Conservation (phyloP, 1,140 invertebrate species). For the Agrypnia vestita region DNA sequence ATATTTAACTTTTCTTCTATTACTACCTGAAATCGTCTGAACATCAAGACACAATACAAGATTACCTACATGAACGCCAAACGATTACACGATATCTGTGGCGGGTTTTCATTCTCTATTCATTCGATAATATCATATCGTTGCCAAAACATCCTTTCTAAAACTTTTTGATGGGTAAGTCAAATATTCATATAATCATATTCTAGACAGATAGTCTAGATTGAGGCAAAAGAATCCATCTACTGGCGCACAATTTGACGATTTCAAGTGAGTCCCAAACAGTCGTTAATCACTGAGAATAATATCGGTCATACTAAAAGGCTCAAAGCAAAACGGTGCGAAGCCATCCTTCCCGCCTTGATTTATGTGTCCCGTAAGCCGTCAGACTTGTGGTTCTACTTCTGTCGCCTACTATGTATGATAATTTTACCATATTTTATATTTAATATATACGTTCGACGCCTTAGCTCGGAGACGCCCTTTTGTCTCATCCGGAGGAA, state of each 20-base stretch:
- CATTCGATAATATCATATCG: too few species aligned
- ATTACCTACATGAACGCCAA: too few species aligned
- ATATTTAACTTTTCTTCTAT: too few species aligned
- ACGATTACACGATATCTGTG: too few species aligned
- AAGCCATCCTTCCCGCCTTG: conserved; percentile 52
- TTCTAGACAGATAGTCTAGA: too few species aligned
- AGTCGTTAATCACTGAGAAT: not conserved
- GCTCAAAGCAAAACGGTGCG: conserved; percentile 41
- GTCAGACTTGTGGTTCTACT: conserved; percentile 30
- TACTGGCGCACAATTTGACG: not conserved
- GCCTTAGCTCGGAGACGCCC: conserved; percentile 51
- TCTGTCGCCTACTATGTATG: conserved; percentile 52
- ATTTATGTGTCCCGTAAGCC: conserved; percentile 54
- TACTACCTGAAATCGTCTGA: too few species aligned
- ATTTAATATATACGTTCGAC: conserved; percentile 58
- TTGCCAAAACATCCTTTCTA: too few species aligned
- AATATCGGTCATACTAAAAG: conserved; percentile 15
- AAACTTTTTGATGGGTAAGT: too few species aligned
- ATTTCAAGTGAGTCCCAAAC: not conserved
- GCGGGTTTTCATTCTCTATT: too few species aligned
- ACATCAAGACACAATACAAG: too few species aligned
- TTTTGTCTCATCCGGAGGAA: conserved; percentile 40
- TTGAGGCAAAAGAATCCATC: not conserved
- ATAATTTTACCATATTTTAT: conserved; percentile 59
- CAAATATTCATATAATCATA: too few species aligned